Evolutionary conservation across 2,113 vertebrate species (phyloP), one percentile per base, ranked within the genome.

Genomic region (Cheilinus undulatus): DNA sequence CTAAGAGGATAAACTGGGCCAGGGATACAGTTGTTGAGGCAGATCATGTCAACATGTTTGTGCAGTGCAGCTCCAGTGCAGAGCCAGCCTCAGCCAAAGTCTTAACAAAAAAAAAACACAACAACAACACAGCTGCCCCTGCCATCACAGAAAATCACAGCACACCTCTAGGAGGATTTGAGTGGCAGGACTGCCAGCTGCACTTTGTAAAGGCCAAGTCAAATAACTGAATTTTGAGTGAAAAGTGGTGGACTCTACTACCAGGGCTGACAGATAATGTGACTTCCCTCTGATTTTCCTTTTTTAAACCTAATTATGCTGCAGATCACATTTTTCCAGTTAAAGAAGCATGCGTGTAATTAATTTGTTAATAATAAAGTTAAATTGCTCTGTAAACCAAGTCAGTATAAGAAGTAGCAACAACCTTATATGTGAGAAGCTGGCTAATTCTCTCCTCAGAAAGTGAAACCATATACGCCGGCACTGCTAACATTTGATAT

Each of bases 1-100:
- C 80, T 84, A 82, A 85, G 83, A 84, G 85, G 88, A 86, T 86
- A 87, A 87, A 75, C 56, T 69, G 76, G 69, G 73, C 73, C 20
- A 40, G 52, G 56, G 80, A 90, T 78, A 80, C 82, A 69, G 80
- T 77, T 78, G 83, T 76, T 83, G 76, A 73, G 66, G 78, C 36
- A 24, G 79, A 85, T 85, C 79, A 76, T 80, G 81, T 73, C 74
- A 81, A 73, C 64, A 54, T 76, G 78, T 82, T 69, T 72, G 56
- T 38, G 79, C 60, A 65, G 69, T 17, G 32, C 26, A 62, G 50
- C 50, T 71, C 48, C 52, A 10, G 69, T 54, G 28, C 27, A 50
- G 26, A 17, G 56, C 20, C 69, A 69, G 58, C 59, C 43, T 26
- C 28, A 56, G 50, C 80, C 38, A 48, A 50, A 68, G 57, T 36